These are phyloP conservation scores for Pogona vitticeps DNA, from an alignment of 2,113 vertebrate species.

Conservation along the genomic window DNA sequence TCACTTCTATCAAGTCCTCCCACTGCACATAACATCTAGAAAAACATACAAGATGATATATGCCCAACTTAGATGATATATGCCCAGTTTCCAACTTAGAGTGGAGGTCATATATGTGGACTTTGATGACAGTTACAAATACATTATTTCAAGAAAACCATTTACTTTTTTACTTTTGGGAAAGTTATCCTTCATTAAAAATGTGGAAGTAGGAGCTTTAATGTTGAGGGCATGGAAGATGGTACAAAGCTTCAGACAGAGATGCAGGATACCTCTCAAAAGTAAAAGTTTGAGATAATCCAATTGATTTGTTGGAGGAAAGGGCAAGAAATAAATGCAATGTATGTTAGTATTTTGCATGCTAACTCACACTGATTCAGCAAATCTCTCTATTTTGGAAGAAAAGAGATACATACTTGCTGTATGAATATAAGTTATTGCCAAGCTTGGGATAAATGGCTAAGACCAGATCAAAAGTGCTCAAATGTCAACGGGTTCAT, in stretches of 20 bases:
- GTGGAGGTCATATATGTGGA: not conserved
- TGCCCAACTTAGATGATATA: not conserved
- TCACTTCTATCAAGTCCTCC: not conserved
- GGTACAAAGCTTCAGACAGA: not conserved
- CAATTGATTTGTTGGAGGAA: not conserved
- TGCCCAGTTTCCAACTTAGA: not conserved
- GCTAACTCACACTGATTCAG: conserved; percentile 22
- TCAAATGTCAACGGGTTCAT: not conserved
- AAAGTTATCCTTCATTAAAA: not conserved
- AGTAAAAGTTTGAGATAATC: conserved; percentile 1
- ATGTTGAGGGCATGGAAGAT: not conserved
- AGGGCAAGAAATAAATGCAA: not conserved
- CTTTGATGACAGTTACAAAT: not conserved
- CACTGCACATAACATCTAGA: not conserved
- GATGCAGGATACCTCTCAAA: not conserved
- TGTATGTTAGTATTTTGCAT: not conserved
- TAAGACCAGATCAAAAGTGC: not conserved
- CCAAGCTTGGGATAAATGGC: not conserved
- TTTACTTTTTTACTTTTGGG: too few relatives aligned
- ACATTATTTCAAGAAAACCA: too few relatives aligned
- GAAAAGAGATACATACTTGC: not conserved
- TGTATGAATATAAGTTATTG: not conserved
- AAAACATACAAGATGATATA: not conserved
- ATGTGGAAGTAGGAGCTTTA: not conserved
- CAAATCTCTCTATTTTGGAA: not conserved